Evolutionary conservation across 2,888 invertebrate genomes (phyloP).

Genomic region (Pseudanteris insignis): DNA sequence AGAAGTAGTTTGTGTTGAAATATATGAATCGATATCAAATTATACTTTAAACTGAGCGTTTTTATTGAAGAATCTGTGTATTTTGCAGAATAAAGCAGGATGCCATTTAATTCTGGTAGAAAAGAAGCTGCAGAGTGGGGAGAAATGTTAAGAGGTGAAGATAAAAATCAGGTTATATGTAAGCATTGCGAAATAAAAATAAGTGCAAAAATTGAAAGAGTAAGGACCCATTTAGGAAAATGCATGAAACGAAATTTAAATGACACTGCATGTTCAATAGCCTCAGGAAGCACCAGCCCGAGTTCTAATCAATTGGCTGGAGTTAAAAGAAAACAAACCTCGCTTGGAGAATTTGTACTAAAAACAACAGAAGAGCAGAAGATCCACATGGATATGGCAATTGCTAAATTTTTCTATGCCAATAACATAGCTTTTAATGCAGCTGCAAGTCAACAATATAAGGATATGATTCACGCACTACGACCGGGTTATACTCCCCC

Average conservation of each 20-base stretch:
- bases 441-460: conserved; percentile 5
- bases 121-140: conserved; percentile 6
- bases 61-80: too few relatives aligned
- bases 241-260: background rate
- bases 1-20: too few relatives aligned
- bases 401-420: conserved; percentile 16
- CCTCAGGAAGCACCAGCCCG: background rate
- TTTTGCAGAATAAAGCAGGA: too few relatives aligned
- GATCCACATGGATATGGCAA: background rate
- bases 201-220: conserved; percentile 9
- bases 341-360: conserved; percentile 11
- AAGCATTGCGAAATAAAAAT: conserved; percentile 6
- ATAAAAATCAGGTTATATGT: background rate
- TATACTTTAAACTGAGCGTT: too few relatives aligned
- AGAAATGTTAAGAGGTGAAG: background rate
- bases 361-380: conserved; percentile 13
- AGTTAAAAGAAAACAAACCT: conserved; percentile 8
- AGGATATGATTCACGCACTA: conserved; percentile 3
- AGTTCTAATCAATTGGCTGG: background rate
- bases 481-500: conserved; percentile 5
- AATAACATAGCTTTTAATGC: conserved; percentile 14
- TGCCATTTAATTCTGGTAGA: conserved; percentile 5
- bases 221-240: conserved; percentile 1
- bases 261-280: background rate
- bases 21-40: too few relatives aligned